phyloP scores from a whole-genome alignment of 2,113 vertebrate species.

The Poeciliopsis occidentalis region DNA sequence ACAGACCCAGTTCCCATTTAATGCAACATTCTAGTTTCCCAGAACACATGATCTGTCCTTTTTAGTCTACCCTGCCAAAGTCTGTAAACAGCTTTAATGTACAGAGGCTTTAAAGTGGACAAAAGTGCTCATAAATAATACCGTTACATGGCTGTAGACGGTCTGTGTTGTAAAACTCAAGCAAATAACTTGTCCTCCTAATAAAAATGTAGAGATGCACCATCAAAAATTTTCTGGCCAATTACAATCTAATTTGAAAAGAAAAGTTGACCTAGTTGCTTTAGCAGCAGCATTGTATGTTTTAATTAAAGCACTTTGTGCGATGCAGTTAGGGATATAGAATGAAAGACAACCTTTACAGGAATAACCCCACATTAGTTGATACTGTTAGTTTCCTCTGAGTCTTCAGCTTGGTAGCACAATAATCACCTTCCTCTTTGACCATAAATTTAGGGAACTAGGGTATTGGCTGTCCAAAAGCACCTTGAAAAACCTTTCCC shows the following conservation, averaged over 20 bases:
- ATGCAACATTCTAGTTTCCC: conserved; percentile 32
- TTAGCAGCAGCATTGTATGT: neutral
- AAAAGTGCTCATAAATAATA: conserved; percentile 5
- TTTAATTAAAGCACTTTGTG: neutral
- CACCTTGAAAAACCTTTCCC: conserved; percentile 58
- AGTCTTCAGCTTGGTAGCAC: conserved; percentile 42
- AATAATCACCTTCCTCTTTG: conserved; percentile 45
- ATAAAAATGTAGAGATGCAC: neutral
- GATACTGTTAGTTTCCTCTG: neutral
- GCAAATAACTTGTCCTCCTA: neutral
- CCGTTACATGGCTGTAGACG: neutral
- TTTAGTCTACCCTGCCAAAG: conserved; percentile 28
- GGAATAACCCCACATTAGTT: too few species aligned
- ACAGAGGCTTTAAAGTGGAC: conserved; percentile 1
- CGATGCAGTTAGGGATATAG: neutral
- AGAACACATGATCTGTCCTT: conserved; percentile 41
- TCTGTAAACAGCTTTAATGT: neutral
- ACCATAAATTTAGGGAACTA: conserved; percentile 57
- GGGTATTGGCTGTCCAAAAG: conserved; percentile 70
- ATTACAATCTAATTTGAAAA: too few species aligned
- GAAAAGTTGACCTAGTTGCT: neutral
- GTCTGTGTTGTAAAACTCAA: too few species aligned
- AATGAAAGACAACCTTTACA: neutral
- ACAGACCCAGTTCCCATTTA: conserved; percentile 49
- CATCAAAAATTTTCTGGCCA: neutral